Percentiles rank a stretch among this genome's conserved stretches.
Conservation (phyloP, 2,797 vertebrate genomes). For the Bovichtus variegatus region DNA sequence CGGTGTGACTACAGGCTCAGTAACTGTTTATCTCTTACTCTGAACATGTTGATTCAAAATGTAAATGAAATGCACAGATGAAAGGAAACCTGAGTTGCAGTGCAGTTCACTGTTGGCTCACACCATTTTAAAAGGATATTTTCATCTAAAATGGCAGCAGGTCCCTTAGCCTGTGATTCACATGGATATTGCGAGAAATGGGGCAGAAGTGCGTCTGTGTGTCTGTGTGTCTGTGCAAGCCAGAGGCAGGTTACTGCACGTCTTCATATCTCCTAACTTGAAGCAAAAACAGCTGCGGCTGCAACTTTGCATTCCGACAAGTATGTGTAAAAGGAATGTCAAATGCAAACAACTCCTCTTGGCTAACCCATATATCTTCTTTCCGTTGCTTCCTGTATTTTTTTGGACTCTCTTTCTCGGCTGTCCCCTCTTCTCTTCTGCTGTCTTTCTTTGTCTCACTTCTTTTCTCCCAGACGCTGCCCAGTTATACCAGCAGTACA, state of each 20-base stretch:
- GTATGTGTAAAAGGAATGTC: constrained; percentile 67
- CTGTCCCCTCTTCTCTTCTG: background rate
- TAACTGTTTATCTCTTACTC: constrained; percentile 23
- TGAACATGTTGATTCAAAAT: background rate
- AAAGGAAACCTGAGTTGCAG: background rate
- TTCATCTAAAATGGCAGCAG: constrained; percentile 38
- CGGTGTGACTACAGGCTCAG: background rate
- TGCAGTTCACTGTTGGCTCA: background rate
- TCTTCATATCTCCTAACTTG: constrained; percentile 49
- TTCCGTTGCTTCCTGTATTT: constrained; percentile 37
- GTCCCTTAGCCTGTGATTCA: constrained; percentile 34
- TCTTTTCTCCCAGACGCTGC: constrained; percentile 73
- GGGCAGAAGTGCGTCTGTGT: constrained; percentile 11
- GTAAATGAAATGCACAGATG: background rate
- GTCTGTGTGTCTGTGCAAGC: constrained; percentile 43
- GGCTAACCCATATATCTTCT: constrained; percentile 27
- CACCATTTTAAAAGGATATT: background rate
- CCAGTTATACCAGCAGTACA: constrained; percentile 91
- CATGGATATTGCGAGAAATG: constrained; percentile 31
- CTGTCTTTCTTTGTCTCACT: background rate
- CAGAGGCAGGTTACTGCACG: constrained; percentile 79
- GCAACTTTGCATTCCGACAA: constrained; percentile 65
- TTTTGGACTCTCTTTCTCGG: constrained; percentile 2
- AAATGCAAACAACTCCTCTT: constrained; percentile 60
- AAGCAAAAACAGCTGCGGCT: constrained; percentile 65